Conservation (phyloP, 1,140 invertebrate species). For the Adoxophyes honmai region DNA sequence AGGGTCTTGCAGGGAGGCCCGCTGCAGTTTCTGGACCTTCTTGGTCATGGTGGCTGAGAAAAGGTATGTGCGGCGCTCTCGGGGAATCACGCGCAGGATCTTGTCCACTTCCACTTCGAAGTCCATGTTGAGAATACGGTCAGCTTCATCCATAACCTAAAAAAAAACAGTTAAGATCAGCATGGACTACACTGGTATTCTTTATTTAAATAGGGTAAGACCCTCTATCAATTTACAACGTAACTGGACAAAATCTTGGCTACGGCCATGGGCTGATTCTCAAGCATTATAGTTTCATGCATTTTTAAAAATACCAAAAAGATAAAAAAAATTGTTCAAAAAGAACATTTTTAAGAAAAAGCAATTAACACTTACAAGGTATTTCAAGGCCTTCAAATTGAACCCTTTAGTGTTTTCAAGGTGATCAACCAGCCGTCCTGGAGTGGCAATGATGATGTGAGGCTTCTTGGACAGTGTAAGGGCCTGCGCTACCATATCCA, state of each 20-base stretch:
- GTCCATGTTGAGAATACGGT: conserved; percentile 97
- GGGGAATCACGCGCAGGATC: conserved; percentile 94
- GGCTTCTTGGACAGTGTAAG: conserved; percentile 95
- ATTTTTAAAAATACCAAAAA: no score
- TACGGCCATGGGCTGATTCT: no score
- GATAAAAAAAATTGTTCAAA: no score
- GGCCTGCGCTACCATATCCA: conserved; percentile 97
- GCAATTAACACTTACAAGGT: conserved; percentile 78
- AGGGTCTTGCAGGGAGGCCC: conserved; percentile 94
- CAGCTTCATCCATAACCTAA: conserved; percentile 95
- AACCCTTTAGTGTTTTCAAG: conserved; percentile 97
- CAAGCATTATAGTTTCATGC: no score
- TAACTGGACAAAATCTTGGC: no score
- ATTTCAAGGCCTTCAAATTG: conserved; percentile 91
- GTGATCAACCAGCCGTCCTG: conserved; percentile 93
- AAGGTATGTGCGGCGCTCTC: conserved; percentile 91
- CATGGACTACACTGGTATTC: no score
- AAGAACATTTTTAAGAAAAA: no score
- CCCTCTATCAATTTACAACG: no score
- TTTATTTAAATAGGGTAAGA: no score
- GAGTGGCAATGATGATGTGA: conserved; percentile 96
- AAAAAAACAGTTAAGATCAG: no score
- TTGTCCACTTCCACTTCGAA: conserved; percentile 98
- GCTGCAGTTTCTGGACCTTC: conserved; percentile 97
- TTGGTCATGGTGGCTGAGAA: conserved; percentile 99